Evolutionary conservation across 1,140 invertebrate genomes (phyloP), one percentile per base, ranked within the genome.

Genomic region (Spodoptera litura): DNA sequence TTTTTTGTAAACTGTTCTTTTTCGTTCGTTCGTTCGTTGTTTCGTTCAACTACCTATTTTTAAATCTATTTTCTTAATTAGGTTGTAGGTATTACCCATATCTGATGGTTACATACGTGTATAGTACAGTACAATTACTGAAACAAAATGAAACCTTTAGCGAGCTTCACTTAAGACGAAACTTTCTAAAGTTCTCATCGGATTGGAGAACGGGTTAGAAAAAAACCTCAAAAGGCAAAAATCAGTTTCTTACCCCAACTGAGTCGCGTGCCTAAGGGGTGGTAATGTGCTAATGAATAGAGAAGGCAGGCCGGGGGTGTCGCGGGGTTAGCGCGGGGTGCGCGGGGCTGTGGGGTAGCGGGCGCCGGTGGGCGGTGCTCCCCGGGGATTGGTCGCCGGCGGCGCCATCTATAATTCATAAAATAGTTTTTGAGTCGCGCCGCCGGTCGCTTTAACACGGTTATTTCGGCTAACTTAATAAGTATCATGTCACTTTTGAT

Each of bases 361-460:
- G 78, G 73, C 64, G 78, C 64, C 52, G 59, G 77, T 86, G 89
- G 90, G 91, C 91, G 89, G 88, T 85, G 87, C 85, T 90, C 91
- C 91, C 91, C 75, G n/a, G 93, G 93, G 93, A 94, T 94, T 94
- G 93, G 93, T 88, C 89, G 91, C 89, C 87, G 87, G 81, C 82
- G 85, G 85, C 88, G 87, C 86, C 90, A 93, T 94, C 91, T 94
- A 94, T 93, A 93, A 94, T 94, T 94, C 93, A 94, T 93, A 94
- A 94, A 93, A 94, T 94, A 94, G 93, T 94, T 94, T 94, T 94
- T 94, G 91, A 94, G 89, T 92, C 88, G 89, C 91, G 87, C 90
- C 92, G 87, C 85, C 88, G 90, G 85, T 87, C 91, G 87, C 83
- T 86, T 85, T 94, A 94, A 94, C 89, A 87, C 86, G 83, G 87